Conservation (phyloP, 2,113 vertebrate species). For the Phainopepla nitens region DNA sequence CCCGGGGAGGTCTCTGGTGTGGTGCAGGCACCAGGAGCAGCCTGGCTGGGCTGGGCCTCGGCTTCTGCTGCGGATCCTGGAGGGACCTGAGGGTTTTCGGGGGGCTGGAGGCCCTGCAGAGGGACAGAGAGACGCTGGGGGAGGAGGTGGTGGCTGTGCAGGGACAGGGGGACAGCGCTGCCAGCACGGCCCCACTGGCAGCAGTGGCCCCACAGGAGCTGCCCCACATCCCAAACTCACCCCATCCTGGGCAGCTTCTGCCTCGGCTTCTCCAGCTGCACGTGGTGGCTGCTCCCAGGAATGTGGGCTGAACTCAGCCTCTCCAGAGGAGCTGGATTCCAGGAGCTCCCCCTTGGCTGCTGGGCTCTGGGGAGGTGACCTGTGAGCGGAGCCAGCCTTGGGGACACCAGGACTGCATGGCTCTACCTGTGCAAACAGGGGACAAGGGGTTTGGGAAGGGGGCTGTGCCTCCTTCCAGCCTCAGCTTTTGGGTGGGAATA, state of each 20-base stretch:
- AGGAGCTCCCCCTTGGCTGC: rapidly evolving
- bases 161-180: background rate
- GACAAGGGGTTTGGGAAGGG: background rate
- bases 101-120: background rate
- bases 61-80: background rate
- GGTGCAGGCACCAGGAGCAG: rapidly evolving
- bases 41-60: background rate
- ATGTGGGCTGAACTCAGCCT: background rate
- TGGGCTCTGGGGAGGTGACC: rapidly evolving
- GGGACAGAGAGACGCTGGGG: background rate
- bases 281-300: rapidly evolving
- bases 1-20: rapidly evolving
- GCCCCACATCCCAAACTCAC: background rate
- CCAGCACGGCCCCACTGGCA: background rate
- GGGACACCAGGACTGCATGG: background rate
- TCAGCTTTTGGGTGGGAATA: background rate
- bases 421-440: background rate
- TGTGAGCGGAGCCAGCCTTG: rapidly evolving
- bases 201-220: background rate
- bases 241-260: rapidly evolving
- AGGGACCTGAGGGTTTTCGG: rapidly evolving
- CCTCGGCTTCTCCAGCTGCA: background rate
- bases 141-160: background rate
- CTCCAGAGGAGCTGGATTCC: rapidly evolving
- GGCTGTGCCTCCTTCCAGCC: background rate